These are phyloP conservation scores for Perognathus longimembris DNA, from an alignment of 2,113 vertebrate species.

Conservation along the genomic window DNA sequence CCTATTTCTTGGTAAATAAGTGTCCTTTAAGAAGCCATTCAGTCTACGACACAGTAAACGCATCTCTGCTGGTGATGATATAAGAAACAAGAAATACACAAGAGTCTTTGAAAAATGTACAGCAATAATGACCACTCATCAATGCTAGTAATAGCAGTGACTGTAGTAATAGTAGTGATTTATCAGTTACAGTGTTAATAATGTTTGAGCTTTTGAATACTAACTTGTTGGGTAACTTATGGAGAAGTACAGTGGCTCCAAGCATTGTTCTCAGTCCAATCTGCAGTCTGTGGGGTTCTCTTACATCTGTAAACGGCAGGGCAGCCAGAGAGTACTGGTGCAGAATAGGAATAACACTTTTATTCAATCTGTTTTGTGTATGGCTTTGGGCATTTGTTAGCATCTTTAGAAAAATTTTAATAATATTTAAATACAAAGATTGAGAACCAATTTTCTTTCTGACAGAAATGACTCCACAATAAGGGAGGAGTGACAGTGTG, in stretches of 20 bases:
- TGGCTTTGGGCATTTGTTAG: not conserved
- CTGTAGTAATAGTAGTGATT: fast-evolving
- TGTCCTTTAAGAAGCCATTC: not conserved
- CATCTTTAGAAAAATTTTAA: not conserved
- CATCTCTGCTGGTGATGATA: not conserved
- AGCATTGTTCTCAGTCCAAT: not conserved
- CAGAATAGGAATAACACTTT: not conserved
- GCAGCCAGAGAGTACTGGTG: too few species aligned
- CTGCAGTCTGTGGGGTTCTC: too few species aligned
- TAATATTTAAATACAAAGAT: slow-evolving; percentile 13
- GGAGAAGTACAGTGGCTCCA: not conserved
- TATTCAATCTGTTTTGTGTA: not conserved
- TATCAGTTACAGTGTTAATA: not conserved
- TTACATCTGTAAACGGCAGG: not conserved
- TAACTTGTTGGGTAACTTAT: not conserved
- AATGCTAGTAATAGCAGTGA: not conserved
- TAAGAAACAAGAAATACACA: not conserved
- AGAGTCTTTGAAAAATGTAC: not conserved
- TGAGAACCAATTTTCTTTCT: not conserved
- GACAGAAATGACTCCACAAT: not conserved
- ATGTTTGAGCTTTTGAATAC: fast-evolving
- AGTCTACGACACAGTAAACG: not conserved
- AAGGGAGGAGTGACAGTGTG: not conserved
- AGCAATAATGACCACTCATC: not conserved
- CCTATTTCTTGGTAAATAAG: not conserved